Evolutionary conservation across 2,113 vertebrate genomes (phyloP), one percentile per base, ranked within the genome.

Genomic region (Apodemus speciosus): DNA sequence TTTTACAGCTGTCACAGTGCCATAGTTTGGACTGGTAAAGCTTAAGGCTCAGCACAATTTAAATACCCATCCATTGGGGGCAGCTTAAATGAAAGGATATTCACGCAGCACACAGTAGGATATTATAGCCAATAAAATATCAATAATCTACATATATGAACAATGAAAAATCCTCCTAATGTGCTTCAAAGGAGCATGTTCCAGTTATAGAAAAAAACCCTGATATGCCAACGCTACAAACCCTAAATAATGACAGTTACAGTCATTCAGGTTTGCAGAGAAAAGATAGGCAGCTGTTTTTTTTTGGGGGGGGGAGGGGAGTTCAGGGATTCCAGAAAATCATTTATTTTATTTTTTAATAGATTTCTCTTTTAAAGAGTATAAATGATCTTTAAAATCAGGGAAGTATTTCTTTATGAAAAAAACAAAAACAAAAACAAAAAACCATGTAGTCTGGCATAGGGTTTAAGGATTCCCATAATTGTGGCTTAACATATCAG

Each of bases 381-480:
- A 21, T 38, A 88, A 15, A 72, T 87, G 81, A 91, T 35, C 68
- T 91, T 95, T 90, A 95, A 88, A 92, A 71, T 76, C 23, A 77
- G 11, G 38, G 68, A 88, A 90, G 16, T 4, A 46, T 88, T 93
- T 79, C n/a, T 75, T 95, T 92, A 88, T 46, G 40, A 66, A 93
- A 58, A 86, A 35, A 32, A 35, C 32, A 66, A 7, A 13, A 64
- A 64, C 27, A 30, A 66, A 32, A 66, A 32, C 4, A 15, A 15
- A n/a, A 81, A 89, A 43, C 32, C 35, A 20, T 35, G 20, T 66
- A 40, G 35, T 90, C 13, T 62, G 56, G 62, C 49, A 30, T 9
- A 10, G 75, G 60, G 51, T 75, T 79, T 69, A 94, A 95, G 58
- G 58, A 91, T 88, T 92, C 32, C 40, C n/a, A 9, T 53, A 68